Evolutionary conservation across 1,140 invertebrate genomes (phyloP).

Genomic region (Lordiphosa collinella): DNA sequence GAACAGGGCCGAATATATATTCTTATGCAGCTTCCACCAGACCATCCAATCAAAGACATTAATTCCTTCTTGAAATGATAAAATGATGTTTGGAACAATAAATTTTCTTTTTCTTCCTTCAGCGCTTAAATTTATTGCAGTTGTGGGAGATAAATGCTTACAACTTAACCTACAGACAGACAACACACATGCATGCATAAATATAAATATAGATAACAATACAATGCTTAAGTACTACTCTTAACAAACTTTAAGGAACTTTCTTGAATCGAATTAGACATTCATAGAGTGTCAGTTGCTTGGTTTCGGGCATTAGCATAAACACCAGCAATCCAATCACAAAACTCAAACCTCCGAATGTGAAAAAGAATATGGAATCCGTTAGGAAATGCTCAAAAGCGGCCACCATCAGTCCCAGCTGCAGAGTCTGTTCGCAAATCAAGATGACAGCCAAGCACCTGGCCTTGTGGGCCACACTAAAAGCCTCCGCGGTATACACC

Average conservation of each 20-base stretch:
- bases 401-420: slow-evolving; percentile 47
- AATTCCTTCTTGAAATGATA: too few species aligned
- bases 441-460: slow-evolving; percentile 48
- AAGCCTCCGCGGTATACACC: slow-evolving; percentile 65
- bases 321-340: slow-evolving; percentile 53
- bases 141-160: slow-evolving; percentile 8
- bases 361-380: slow-evolving; percentile 60
- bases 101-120: too few species aligned
- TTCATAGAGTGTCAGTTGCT: slow-evolving; percentile 59
- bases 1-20: too few species aligned
- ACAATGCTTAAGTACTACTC: slow-evolving; percentile 7
- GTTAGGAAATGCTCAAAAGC: slow-evolving; percentile 44
- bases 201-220: slow-evolving; percentile 17
- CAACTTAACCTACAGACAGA: not conserved
- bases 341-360: slow-evolving; percentile 55
- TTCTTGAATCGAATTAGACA: slow-evolving; percentile 69
- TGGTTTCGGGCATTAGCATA: slow-evolving; percentile 65
- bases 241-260: slow-evolving; percentile 36
- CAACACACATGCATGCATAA: not conserved
- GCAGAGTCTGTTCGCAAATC: slow-evolving; percentile 55
- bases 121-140: slow-evolving; percentile 10
- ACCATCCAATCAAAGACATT: too few species aligned
- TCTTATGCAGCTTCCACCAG: too few species aligned
- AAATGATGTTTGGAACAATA: too few species aligned
- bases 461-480: slow-evolving; percentile 54